phyloP scores from a whole-genome alignment of 2,888 invertebrate genomes.

The Caenorhabditis doughertyi region DNA sequence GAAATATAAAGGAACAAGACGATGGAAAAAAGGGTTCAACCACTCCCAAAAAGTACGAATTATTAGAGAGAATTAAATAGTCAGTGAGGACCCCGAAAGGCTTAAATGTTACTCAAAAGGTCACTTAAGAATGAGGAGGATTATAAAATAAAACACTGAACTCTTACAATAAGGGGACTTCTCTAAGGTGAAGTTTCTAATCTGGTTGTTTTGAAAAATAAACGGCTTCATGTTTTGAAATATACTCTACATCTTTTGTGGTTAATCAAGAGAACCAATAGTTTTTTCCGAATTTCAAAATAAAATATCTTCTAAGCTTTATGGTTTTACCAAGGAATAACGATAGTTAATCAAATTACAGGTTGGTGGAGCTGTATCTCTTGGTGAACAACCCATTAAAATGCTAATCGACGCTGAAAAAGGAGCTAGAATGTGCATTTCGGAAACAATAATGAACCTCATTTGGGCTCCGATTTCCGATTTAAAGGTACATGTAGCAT shows the following conservation, averaged over 20 bases:
- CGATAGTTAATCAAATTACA: slow-evolving; percentile 71
- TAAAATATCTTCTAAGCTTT: too few relatives aligned
- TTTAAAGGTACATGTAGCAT: slow-evolving; percentile 83
- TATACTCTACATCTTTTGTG: too few relatives aligned
- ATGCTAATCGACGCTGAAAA: slow-evolving; percentile 90
- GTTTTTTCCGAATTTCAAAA: too few relatives aligned
- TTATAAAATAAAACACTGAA: too few relatives aligned
- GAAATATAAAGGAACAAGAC: slow-evolving; percentile 8
- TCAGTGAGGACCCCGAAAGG: background rate
- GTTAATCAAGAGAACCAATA: too few relatives aligned
- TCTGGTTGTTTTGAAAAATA: too few relatives aligned
- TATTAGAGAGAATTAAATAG: slow-evolving; percentile 6
- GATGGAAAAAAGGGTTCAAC: slow-evolving; percentile 16
- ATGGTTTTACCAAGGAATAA: too few relatives aligned
- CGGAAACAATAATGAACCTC: slow-evolving; percentile 94
- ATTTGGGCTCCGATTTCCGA: slow-evolving; percentile 87
- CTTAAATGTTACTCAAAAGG: background rate
- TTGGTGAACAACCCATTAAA: slow-evolving; percentile 97
- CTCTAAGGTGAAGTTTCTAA: too few relatives aligned
- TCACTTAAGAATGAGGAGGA: background rate
- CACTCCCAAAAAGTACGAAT: slow-evolving; percentile 16
- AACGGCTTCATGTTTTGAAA: too few relatives aligned
- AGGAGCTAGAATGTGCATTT: slow-evolving; percentile 95
- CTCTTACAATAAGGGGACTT: too few relatives aligned
- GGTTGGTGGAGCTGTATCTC: slow-evolving; percentile 93